Evolutionary conservation across 2,113 vertebrate species (phyloP).

Genomic region (Tupaia tana): DNA sequence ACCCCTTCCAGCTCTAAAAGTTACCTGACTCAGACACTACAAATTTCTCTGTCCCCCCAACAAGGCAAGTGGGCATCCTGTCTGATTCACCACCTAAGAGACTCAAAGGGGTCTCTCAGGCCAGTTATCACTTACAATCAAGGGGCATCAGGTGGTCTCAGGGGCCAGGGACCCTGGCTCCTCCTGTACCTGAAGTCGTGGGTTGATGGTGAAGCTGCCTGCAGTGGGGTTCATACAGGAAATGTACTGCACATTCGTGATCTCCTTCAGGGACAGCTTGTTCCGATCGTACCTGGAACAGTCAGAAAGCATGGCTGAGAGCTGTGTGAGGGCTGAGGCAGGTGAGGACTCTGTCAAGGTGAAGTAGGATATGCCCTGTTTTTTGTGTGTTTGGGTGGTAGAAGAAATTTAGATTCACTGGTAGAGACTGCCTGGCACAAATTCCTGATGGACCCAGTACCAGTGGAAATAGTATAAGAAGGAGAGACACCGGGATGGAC

Average conservation of each 20-base stretch:
- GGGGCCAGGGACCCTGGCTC: background rate
- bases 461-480: background rate
- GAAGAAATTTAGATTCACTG: background rate
- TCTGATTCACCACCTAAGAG: background rate
- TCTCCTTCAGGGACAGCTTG: slow-evolving; percentile 94
- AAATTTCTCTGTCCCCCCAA: background rate
- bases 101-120: background rate
- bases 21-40: background rate
- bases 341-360: background rate
- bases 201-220: slow-evolving; percentile 98
- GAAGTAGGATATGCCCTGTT: background rate
- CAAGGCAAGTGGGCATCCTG: background rate
- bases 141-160: background rate
- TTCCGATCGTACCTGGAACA: slow-evolving; percentile 94
- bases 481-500: background rate
- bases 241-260: slow-evolving; percentile 94
- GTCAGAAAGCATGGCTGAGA: background rate
- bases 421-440: background rate
- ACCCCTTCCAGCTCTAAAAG: background rate
- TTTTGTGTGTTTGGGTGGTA: background rate
- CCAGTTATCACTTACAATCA: background rate
- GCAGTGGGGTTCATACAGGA: slow-evolving; percentile 98
- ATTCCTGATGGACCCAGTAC: background rate
- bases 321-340: background rate
- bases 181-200: slow-evolving; percentile 93